A percentile compares a stretch with the other conserved stretches of the same genome.
These are phyloP conservation scores for Linepithema humile DNA, from an alignment of 1,140 invertebrate species.

Conservation along the genomic window DNA sequence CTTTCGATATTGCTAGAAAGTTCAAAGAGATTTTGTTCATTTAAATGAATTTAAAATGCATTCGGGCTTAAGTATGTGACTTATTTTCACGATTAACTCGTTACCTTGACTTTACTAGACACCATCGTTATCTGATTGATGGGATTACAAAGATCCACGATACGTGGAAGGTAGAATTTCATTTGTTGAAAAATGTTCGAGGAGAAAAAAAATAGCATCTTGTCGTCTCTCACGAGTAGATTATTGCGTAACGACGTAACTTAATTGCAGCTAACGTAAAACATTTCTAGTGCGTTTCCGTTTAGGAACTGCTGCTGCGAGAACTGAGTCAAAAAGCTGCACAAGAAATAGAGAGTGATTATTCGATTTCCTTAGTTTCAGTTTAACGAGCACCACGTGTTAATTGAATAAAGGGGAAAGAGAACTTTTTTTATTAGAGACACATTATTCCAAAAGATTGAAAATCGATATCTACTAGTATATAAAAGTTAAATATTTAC, in stretches of 20 bases:
- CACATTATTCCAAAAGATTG: constrained; percentile 28
- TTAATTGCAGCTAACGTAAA: neutral
- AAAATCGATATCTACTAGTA: constrained; percentile 27
- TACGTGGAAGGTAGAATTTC: no score
- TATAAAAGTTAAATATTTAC: neutral
- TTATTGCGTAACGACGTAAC: neutral
- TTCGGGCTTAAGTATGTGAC: neutral
- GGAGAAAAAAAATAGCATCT: neutral
- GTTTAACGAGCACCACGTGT: constrained; percentile 64
- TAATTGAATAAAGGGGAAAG: constrained; percentile 47
- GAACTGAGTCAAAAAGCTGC: neutral
- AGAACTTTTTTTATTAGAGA: neutral
- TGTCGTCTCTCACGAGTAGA: neutral
- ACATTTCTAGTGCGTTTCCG: neutral
- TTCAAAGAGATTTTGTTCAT: neutral
- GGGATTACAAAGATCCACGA: neutral
- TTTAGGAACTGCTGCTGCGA: neutral
- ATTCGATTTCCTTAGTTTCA: constrained; percentile 24
- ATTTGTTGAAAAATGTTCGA: neutral
- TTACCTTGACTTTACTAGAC: no score
- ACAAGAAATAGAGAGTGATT: neutral
- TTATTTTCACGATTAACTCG: no score
- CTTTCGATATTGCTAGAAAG: neutral
- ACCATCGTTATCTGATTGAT: neutral
- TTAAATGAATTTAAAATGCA: neutral